Conservation (phyloP, 2,888 invertebrate genomes). For the Autographa gamma region DNA sequence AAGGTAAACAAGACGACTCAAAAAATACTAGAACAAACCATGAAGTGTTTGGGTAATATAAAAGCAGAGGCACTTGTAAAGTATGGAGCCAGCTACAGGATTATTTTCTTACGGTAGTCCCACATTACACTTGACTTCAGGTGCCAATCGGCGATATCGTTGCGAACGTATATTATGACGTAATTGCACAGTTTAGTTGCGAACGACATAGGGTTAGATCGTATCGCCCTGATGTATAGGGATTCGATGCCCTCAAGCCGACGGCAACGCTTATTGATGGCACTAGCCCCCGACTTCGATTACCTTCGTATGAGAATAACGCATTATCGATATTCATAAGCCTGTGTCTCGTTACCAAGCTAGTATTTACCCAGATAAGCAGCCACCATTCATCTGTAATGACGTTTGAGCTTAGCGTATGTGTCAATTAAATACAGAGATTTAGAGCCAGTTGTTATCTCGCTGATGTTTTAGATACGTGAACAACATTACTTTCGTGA, state of each 20-base stretch:
- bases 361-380: conserved; percentile 46
- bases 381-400: conserved; percentile 44
- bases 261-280: conserved; percentile 72
- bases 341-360: conserved; percentile 70
- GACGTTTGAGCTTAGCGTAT: conserved; percentile 48
- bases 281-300: conserved; percentile 66
- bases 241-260: conserved; percentile 70
- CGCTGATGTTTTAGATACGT: conserved; percentile 35
- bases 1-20: too few relatives aligned
- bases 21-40: too few relatives aligned
- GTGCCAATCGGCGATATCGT: conserved; percentile 24
- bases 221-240: conserved; percentile 81
- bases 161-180: conserved; percentile 51
- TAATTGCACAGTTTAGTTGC: conserved; percentile 79
- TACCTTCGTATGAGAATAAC: conserved; percentile 61
- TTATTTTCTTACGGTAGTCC: neutral
- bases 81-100: neutral
- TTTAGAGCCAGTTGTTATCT: conserved; percentile 39
- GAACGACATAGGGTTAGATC: conserved; percentile 73
- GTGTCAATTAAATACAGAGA: conserved; percentile 53
- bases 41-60: too few relatives aligned
- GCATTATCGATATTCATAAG: conserved; percentile 74
- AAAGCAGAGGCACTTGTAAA: neutral
- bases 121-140: conserved; percentile 19
- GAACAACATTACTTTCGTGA: conserved; percentile 33